Evolutionary conservation across 2,888 invertebrate species (phyloP).

Genomic region (Phyto melanocephala): DNA sequence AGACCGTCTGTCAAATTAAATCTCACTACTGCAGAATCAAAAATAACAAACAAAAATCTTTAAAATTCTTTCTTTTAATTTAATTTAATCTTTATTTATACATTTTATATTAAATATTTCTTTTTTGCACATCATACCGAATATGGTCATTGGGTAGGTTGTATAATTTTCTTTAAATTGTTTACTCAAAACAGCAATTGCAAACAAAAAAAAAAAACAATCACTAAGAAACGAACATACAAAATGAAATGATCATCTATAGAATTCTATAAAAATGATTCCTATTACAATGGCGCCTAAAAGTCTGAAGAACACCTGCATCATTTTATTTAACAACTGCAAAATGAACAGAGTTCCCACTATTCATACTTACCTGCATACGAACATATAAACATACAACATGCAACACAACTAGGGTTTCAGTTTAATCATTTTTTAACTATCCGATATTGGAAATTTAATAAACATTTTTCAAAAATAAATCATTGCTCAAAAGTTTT

Average conservation of each 20-base stretch:
- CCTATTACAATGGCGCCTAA: slow-evolving; percentile 70
- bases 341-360: slow-evolving; percentile 53
- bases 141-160: slow-evolving; percentile 58
- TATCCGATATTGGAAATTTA: too few species aligned
- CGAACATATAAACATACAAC: not conserved
- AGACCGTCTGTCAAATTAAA: slow-evolving; percentile 14
- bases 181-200: slow-evolving; percentile 36
- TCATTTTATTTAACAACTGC: slow-evolving; percentile 61
- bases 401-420: slow-evolving; percentile 13
- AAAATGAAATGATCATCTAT: slow-evolving; percentile 52
- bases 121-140: not conserved
- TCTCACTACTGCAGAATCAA: not conserved
- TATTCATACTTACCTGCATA: not conserved
- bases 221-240: not conserved
- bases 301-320: slow-evolving; percentile 74
- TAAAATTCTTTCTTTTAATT: slow-evolving; percentile 1
- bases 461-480: too few species aligned
- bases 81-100: slow-evolving; percentile 13
- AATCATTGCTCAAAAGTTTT: too few species aligned
- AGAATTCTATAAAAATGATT: slow-evolving; percentile 55
- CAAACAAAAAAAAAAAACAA: not conserved
- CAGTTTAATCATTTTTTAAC: too few species aligned
- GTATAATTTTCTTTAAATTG: slow-evolving; percentile 63
- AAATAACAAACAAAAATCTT: not conserved
- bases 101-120: not conserved